Base-by-base conservation (phyloP, 1,140 invertebrate genomes). In the Temnothorax longispinosus region DNA sequence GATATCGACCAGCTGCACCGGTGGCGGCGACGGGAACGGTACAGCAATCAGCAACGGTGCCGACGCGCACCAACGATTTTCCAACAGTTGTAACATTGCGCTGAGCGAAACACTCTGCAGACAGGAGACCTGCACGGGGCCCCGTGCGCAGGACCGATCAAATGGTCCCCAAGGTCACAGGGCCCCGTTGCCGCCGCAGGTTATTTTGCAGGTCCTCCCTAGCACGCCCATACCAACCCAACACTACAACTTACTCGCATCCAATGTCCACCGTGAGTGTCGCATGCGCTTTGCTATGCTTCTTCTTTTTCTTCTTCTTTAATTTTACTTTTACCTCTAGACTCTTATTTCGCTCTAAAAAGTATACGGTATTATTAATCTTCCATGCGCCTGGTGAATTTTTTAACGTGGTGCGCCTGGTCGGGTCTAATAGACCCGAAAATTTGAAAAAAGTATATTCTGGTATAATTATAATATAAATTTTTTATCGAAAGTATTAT, bases 201-300 rank as follows among this genome's bases (percentile, higher is more conserved):
- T 97, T 96, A 96, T 97, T 94, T 96, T 97, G 95, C 96, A 97
- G 96, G 96, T 97, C 95, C 96, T 96, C 94, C 95, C 96, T 95
- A 96, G 96, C 96, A 97, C 96, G 96, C 96, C 96, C 91, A 94
- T 93, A 96, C 96, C 95, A 96, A 96, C 95, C 96, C 96, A 96
- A 96, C 95, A 96, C 95, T 95, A 94, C 93, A 96, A 96, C 96
- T 95, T 96, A 96, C 96, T 96, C 96, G 96, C 96, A 96, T 96
- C 96, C 93, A 95, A 97, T 97, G 96, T 96, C 96, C 94, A 95
- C 94, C 97, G 97, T 97, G 97, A 97, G 97, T 97, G 97, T 97
- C 96, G 96, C 96, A 95, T 95, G 95, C 95, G 94, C 95, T 92
- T 93, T 11, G 54, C 82, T 84, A 93, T 38, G 74, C 74, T n/a